A percentile compares a stretch with the other conserved stretches of the same genome.
Evolutionary conservation across 2,888 invertebrate genomes (phyloP).

Genomic region (Clanis bilineata): DNA sequence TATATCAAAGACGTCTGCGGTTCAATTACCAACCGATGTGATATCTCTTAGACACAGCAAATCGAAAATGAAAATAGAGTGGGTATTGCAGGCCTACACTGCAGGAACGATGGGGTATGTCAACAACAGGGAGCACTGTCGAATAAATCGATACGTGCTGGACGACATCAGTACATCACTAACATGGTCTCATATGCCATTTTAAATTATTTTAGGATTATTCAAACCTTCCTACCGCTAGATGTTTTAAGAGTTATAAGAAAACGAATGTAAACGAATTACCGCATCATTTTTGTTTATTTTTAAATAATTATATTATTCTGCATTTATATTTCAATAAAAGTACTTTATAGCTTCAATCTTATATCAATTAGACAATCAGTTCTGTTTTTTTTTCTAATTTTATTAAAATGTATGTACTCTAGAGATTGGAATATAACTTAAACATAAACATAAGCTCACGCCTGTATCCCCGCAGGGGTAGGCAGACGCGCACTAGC

Average conservation of each 20-base stretch:
- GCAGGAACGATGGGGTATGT: slow-evolving; percentile 45
- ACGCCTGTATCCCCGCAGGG: no score
- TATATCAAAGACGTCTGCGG: slow-evolving; percentile 80
- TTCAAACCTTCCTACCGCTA: background rate
- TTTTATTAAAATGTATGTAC: no score
- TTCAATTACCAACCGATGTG: slow-evolving; percentile 77
- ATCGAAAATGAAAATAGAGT: slow-evolving; percentile 68
- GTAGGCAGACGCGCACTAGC: no score
- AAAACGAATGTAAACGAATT: background rate
- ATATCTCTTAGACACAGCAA: slow-evolving; percentile 71
- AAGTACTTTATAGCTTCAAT: no score
- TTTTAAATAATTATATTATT: no score
- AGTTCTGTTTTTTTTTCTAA: no score
- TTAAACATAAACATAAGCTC: no score
- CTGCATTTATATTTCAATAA: no score
- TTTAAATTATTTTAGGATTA: background rate
- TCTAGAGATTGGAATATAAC: no score
- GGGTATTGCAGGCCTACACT: slow-evolving; percentile 49
- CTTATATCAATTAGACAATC: no score
- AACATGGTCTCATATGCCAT: background rate
- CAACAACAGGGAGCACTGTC: slow-evolving; percentile 47
- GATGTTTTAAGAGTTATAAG: background rate
- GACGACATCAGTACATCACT: slow-evolving; percentile 8
- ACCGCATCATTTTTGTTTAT: no score
- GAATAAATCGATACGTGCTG: slow-evolving; percentile 35